Evolutionary conservation across 2,113 vertebrate species (phyloP).

Genomic region (Abramis brama): DNA sequence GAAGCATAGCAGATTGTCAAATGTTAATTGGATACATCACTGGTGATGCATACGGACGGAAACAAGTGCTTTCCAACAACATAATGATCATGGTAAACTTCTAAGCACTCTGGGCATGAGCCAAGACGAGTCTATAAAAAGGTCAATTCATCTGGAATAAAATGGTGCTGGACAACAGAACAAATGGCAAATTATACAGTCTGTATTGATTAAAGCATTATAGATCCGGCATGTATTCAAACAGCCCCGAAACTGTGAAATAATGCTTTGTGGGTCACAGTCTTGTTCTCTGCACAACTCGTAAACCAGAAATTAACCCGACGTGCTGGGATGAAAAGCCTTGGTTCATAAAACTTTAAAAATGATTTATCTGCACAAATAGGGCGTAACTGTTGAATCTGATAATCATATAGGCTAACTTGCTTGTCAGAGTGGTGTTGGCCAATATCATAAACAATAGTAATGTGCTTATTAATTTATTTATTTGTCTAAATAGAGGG

Average conservation of each 20-base stretch:
- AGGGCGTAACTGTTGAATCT: background rate
- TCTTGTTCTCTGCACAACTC: conserved; percentile 19
- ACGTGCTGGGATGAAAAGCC: background rate
- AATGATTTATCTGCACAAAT: conserved; percentile 12
- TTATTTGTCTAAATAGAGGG: background rate
- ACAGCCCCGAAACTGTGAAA: conserved; percentile 9
- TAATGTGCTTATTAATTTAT: background rate
- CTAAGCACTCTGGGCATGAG: background rate
- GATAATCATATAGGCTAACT: background rate
- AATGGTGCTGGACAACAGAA: conserved; percentile 28
- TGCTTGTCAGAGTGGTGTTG: background rate
- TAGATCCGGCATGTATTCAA: conserved; percentile 30
- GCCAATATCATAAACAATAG: background rate
- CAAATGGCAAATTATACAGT: conserved; percentile 32
- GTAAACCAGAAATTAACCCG: conserved; percentile 22
- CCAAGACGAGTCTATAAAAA: conserved; percentile 28
- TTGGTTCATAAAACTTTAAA: background rate
- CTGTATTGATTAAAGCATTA: conserved; percentile 44
- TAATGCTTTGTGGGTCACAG: conserved; percentile 28
- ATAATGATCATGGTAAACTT: background rate
- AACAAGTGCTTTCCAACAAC: background rate
- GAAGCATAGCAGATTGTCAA: background rate
- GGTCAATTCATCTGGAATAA: conserved; percentile 17
- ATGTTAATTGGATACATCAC: background rate
- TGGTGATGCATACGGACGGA: background rate